Conservation (phyloP, 2,888 invertebrate species). For the Drosophila buzzatii region DNA sequence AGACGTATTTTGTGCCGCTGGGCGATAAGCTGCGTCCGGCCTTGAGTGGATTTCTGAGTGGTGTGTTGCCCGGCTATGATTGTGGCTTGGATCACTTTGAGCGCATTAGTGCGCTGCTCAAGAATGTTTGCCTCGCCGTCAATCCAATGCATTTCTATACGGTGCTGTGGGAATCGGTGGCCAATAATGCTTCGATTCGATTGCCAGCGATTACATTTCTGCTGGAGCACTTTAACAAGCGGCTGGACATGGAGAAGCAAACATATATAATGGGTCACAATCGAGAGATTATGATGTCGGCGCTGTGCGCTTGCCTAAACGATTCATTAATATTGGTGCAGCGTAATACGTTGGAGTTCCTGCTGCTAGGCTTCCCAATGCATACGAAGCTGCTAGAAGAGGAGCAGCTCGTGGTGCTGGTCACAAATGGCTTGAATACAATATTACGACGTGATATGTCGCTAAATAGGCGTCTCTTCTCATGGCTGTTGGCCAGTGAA, state of each 20-base stretch:
- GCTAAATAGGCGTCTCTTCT: slow-evolving; percentile 92
- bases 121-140: slow-evolving; percentile 89
- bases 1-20: slow-evolving; percentile 94
- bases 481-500: slow-evolving; percentile 93
- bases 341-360: slow-evolving; percentile 92
- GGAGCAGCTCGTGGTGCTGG: slow-evolving; percentile 90
- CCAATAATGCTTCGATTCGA: slow-evolving; percentile 92
- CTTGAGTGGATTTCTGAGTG: slow-evolving; percentile 93
- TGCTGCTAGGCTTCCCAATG: slow-evolving; percentile 93
- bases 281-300: slow-evolving; percentile 92
- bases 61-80: slow-evolving; percentile 94
- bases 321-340: slow-evolving; percentile 93
- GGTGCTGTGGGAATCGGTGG: slow-evolving; percentile 94
- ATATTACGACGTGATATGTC: slow-evolving; percentile 95
- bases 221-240: slow-evolving; percentile 92
- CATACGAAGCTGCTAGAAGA: slow-evolving; percentile 90
- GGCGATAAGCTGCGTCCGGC: slow-evolving; percentile 90
- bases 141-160: slow-evolving; percentile 93
- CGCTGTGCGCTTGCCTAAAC: slow-evolving; percentile 92
- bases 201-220: slow-evolving; percentile 93
- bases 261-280: slow-evolving; percentile 93
- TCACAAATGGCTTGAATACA: slow-evolving; percentile 90
- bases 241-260: slow-evolving; percentile 92
- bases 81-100: slow-evolving; percentile 94
- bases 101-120: slow-evolving; percentile 86